Percentiles rank a stretch among this genome's conserved stretches.
phyloP scores from a whole-genome alignment of 2,113 vertebrate species.

The Alaudala cheleensis region DNA sequence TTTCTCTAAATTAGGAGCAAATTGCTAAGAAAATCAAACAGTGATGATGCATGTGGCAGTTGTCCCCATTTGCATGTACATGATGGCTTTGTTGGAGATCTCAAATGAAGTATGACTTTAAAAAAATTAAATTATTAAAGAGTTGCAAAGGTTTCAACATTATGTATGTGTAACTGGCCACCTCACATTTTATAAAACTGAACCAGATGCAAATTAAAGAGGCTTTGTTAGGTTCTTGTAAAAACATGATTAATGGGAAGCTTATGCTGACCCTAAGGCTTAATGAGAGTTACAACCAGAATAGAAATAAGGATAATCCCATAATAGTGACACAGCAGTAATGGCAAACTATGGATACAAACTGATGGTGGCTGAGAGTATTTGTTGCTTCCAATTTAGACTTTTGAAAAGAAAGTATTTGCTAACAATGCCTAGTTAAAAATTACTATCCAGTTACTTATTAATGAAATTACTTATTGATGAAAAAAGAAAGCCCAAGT shows the following conservation, averaged over 20 bases:
- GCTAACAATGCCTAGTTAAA: background rate
- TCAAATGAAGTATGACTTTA: background rate
- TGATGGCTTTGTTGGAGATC: background rate
- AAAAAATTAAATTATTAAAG: background rate
- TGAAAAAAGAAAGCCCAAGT: background rate
- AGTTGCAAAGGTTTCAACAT: background rate
- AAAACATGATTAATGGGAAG: conserved; percentile 1
- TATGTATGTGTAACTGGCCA: background rate
- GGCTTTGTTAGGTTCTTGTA: background rate
- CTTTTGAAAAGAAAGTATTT: background rate
- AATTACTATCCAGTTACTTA: background rate
- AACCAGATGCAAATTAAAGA: background rate
- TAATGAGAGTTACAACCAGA: background rate
- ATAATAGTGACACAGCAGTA: background rate
- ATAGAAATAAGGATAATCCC: background rate
- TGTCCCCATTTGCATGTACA: background rate
- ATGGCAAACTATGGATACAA: background rate
- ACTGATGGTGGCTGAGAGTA: background rate
- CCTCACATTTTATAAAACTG: background rate
- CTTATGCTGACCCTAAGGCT: background rate
- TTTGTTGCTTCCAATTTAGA: background rate
- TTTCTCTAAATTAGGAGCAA: background rate
- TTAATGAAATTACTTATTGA: background rate
- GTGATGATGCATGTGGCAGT: background rate
- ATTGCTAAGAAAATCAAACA: background rate